These are phyloP conservation scores for Cryptus armator DNA, from an alignment of 2,888 invertebrate genomes.

Conservation along the genomic window DNA sequence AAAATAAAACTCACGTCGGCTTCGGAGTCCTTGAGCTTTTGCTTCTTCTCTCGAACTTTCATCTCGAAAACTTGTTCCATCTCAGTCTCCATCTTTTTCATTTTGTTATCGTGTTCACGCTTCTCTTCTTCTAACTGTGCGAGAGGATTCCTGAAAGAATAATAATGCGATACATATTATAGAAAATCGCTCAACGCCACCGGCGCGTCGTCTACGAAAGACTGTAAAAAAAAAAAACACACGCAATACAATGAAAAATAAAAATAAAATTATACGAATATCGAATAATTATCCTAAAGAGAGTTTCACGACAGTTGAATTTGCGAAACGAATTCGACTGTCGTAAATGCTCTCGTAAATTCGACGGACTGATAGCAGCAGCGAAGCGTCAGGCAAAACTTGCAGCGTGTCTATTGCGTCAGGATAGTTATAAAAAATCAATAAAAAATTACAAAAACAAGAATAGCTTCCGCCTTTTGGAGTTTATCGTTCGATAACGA, in stretches of 20 bases:
- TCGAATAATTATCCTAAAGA: neutral
- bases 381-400: slow-evolving; percentile 55
- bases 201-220: slow-evolving; percentile 20
- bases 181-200: neutral
- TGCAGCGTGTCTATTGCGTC: slow-evolving; percentile 29
- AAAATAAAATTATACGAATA: slow-evolving; percentile 4
- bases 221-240: slow-evolving; percentile 47
- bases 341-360: too few species aligned
- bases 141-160: slow-evolving; percentile 94
- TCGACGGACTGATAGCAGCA: slow-evolving; percentile 22
- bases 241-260: slow-evolving; percentile 31
- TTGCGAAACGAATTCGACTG: too few species aligned
- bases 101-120: slow-evolving; percentile 97
- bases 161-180: slow-evolving; percentile 40
- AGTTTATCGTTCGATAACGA: neutral
- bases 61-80: slow-evolving; percentile 99
- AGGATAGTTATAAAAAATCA: slow-evolving; percentile 7
- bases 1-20: slow-evolving; percentile 88
- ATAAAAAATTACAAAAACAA: slow-evolving; percentile 4
- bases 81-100: slow-evolving; percentile 99
- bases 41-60: slow-evolving; percentile 98
- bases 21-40: slow-evolving; percentile 98
- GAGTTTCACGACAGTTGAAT: neutral
- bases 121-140: slow-evolving; percentile 99
- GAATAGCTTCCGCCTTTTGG: slow-evolving; percentile 6